phyloP scores from a whole-genome alignment of 2,797 vertebrate genomes.

The Pristis pectinata region DNA sequence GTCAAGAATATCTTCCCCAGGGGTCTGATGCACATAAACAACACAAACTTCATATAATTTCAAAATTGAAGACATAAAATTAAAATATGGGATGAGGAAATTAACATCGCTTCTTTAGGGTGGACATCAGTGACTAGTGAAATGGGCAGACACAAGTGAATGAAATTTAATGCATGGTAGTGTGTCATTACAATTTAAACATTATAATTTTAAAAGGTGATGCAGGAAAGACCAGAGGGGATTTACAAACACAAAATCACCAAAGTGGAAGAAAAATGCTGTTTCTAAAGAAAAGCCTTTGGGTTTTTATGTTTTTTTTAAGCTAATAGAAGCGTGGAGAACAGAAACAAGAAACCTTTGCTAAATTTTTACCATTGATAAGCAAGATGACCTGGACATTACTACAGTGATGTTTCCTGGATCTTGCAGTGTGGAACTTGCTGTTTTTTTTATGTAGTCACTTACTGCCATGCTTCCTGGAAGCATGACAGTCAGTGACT shows the following conservation, averaged over 20 bases:
- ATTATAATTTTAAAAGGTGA: neutral
- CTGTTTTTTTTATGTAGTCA: too few relatives aligned
- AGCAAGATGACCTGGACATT: neutral
- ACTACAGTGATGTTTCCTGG: neutral
- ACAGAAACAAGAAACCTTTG: too few relatives aligned
- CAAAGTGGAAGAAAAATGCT: too few relatives aligned
- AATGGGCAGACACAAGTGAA: neutral
- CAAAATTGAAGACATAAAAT: neutral
- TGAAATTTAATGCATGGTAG: neutral
- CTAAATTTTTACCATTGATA: neutral
- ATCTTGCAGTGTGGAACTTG: neutral
- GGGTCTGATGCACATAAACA: too few relatives aligned
- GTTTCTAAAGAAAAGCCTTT: too few relatives aligned
- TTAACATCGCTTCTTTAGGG: neutral
- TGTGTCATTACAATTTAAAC: neutral
- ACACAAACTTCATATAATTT: neutral
- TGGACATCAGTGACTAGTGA: neutral
- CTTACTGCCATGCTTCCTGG: neutral
- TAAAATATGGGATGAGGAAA: neutral
- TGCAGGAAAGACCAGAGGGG: neutral
- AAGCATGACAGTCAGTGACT: neutral
- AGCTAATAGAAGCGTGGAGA: too few relatives aligned
- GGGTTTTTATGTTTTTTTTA: too few relatives aligned
- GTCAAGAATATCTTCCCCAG: too few relatives aligned
- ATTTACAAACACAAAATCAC: neutral